Conservation (phyloP, 1,140 invertebrate species). For the Augochlora pura region DNA sequence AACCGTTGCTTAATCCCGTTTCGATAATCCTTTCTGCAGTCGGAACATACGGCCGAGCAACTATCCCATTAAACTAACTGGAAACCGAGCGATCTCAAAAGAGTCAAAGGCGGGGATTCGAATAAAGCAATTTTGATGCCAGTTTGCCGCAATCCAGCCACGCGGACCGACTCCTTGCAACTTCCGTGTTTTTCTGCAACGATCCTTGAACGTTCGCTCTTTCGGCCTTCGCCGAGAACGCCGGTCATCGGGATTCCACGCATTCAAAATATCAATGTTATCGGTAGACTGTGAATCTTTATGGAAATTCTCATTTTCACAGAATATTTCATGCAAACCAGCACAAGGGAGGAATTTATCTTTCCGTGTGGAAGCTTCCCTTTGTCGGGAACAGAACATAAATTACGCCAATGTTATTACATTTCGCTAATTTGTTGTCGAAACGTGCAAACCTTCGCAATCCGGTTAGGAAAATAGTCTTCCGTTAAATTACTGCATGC, state of each 20-base stretch:
- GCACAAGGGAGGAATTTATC: no score
- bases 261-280: background rate
- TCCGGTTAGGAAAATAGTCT: no score
- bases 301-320: no score
- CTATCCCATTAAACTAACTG: background rate
- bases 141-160: background rate
- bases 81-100: background rate
- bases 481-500: no score
- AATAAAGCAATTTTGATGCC: background rate
- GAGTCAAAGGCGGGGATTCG: background rate
- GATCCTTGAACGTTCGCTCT: background rate
- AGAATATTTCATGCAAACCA: no score
- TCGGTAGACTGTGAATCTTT: no score
- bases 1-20: background rate
- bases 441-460: no score
- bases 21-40: constrained; percentile 1
- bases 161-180: background rate
- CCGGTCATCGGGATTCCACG: background rate
- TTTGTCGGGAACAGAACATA: no score
- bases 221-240: background rate
- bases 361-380: no score
- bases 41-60: background rate
- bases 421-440: no score
- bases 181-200: background rate
- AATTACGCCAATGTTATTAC: no score